Evolutionary conservation across 1,140 invertebrate species (phyloP).

Genomic region (Portunus trituberculatus): DNA sequence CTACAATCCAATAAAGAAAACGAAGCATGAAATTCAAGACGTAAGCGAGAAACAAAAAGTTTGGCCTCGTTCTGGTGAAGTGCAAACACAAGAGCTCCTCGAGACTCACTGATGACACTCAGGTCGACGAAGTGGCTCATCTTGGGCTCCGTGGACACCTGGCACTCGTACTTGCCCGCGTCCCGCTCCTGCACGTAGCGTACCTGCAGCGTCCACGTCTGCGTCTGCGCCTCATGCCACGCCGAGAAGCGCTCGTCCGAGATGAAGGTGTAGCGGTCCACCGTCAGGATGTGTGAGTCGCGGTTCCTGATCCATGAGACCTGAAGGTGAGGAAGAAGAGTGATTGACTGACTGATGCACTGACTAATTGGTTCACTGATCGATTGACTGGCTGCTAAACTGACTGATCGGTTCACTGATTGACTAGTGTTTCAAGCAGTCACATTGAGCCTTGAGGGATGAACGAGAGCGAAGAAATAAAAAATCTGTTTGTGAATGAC

Average conservation of each 20-base stretch:
- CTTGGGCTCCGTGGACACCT: constrained; percentile 91
- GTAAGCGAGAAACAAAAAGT: too few species aligned
- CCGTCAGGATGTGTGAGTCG: constrained; percentile 94
- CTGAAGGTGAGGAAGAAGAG: constrained; percentile 48
- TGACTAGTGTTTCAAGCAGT: neutral
- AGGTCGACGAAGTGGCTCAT: constrained; percentile 74
- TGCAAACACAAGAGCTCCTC: neutral
- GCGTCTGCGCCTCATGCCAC: constrained; percentile 87
- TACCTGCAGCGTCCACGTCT: constrained; percentile 93
- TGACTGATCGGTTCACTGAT: too few species aligned
- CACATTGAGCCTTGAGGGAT: neutral
- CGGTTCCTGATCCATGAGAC: constrained; percentile 93
- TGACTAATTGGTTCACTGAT: neutral
- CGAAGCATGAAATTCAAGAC: too few species aligned
- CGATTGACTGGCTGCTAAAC: too few species aligned
- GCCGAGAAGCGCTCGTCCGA: constrained; percentile 93
- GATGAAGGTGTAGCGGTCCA: constrained; percentile 95
- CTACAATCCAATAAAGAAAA: too few species aligned
- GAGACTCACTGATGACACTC: constrained; percentile 71
- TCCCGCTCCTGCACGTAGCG: constrained; percentile 89
- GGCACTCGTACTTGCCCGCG: constrained; percentile 95
- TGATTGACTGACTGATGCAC: neutral
- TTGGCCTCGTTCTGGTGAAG: neutral
- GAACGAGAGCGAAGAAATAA: neutral
- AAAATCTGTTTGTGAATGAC: too few species aligned